Base-by-base conservation (phyloP, 1,140 invertebrate genomes). In the Drosophila truncata region DNA sequence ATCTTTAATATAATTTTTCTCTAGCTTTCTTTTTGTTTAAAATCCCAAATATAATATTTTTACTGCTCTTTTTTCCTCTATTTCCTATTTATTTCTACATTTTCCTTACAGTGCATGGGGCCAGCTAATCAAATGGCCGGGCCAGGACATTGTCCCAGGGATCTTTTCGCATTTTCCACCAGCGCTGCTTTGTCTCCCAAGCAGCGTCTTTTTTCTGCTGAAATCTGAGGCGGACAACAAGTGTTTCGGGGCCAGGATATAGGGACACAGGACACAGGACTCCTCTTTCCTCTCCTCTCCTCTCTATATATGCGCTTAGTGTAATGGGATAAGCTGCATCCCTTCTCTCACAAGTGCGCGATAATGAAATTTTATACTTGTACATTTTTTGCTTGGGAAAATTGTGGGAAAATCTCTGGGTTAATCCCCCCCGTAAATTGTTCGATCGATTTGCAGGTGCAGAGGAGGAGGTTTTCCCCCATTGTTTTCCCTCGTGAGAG, bases 311-410 rank as follows among this genome's bases (percentile, higher is more conserved):
- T 72, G 75, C 83, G 77, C 85, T 85, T 79, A 81, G 63, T 90
- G 85, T 90, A 88, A 88, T 88, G 86, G 85, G 85, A 88, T 88
- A 84, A 88, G 85, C 85, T 50, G 57, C 29, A 16, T 60, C 27
- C 23, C 37, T 35, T 52, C 35, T 10, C 65, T 58, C 33, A 37
- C 70, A 79, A 46, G 65, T 62, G 64, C 72, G 58, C 73, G 78
- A 63, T 91, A 88, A 88, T 88, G 85, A 88, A 88, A 88, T 88
- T 88, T 75, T 85, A 88, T 84, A 88, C 85, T 90, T 84, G 84
- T 84, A 71, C 50, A 76, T 60, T 69, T 44, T 78, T 69, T 82
- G 80, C 64, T 57, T 18, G 47, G 47, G 78, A 49, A 87, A 87
- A 87, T 87, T 87, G 84, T 88, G 84, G 84, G 84, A 88, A 88